Conservation (phyloP, 2,888 invertebrate genomes). For the Sympetrum striolatum region DNA sequence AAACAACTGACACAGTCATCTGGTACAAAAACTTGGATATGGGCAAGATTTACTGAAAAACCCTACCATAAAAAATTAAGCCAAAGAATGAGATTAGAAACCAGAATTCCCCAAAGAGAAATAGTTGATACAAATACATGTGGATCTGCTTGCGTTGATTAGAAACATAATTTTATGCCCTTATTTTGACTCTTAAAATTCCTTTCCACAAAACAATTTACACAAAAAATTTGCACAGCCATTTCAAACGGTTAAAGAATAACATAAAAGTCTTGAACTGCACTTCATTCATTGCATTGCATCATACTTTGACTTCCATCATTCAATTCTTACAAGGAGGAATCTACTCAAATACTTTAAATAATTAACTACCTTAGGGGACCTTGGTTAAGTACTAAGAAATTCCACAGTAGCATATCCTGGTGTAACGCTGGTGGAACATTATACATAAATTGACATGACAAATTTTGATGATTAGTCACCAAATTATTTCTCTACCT, state of each 20-base stretch:
- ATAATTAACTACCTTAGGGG: neutral
- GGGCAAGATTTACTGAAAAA: slow-evolving; percentile 9
- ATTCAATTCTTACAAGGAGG: neutral
- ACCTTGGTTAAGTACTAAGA: slow-evolving; percentile 23
- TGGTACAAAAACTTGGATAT: slow-evolving; percentile 7
- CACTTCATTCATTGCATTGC: neutral
- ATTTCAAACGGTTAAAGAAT: slow-evolving; percentile 20
- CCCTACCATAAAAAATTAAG: neutral
- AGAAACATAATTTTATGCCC: neutral
- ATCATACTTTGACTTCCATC: slow-evolving; percentile 7
- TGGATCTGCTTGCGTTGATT: neutral
- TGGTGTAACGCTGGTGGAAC: neutral
- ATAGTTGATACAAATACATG: neutral
- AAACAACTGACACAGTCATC: slow-evolving; percentile 6
- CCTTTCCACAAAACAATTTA: neutral
- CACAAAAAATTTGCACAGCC: slow-evolving; percentile 35
- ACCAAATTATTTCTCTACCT: slow-evolving; percentile 26
- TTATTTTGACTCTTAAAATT: neutral
- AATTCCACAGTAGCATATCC: slow-evolving; percentile 29
- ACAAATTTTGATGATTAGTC: slow-evolving; percentile 17
- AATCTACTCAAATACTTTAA: neutral
- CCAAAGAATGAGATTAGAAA: slow-evolving; percentile 7
- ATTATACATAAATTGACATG: slow-evolving; percentile 14
- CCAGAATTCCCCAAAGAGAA: neutral
- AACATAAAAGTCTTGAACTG: neutral